phyloP scores from a whole-genome alignment of 1,140 invertebrate species.

The Pseudomyrmex concolor region DNA sequence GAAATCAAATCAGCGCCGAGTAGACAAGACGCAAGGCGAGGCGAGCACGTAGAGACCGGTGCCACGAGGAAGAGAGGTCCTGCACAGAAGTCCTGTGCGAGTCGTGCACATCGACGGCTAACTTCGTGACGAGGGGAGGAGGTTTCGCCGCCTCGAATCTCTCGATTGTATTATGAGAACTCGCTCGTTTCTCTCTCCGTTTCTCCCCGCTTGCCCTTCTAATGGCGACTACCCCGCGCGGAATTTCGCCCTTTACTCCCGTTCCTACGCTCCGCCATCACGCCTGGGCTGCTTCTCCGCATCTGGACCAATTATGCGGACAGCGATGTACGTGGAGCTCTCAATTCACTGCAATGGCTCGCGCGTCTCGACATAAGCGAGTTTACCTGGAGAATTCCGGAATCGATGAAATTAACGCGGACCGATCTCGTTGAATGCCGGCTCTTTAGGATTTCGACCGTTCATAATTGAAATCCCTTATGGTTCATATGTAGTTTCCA shows the following conservation, averaged over 20 bases:
- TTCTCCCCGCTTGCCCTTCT: constrained; percentile 6
- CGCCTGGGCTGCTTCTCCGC: constrained; percentile 13
- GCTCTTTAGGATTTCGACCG: neutral
- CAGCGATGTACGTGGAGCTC: constrained; percentile 34
- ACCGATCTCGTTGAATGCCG: constrained; percentile 16
- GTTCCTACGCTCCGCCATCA: neutral
- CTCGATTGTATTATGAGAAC: constrained; percentile 54
- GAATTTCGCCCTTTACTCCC: constrained; percentile 32
- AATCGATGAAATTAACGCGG: constrained; percentile 42
- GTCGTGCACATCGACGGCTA: constrained; percentile 27
- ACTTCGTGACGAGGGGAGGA: constrained; percentile 39
- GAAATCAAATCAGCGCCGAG: constrained; percentile 57
- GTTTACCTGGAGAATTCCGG: constrained; percentile 9
- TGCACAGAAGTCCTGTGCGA: constrained; percentile 10
- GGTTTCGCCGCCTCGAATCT: constrained; percentile 27
- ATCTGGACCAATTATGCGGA: constrained; percentile 52
- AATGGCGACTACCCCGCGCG: neutral
- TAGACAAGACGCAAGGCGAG: constrained; percentile 44
- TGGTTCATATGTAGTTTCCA: neutral
- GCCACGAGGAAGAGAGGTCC: neutral
- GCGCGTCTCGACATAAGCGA: constrained; percentile 22
- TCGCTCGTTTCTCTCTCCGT: neutral
- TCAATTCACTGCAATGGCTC: constrained; percentile 34
- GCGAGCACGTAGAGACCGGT: constrained; percentile 24
- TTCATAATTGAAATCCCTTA: constrained; percentile 38